Base-by-base conservation (phyloP, 2,888 invertebrate genomes). In the Euzetes globulus region DNA sequence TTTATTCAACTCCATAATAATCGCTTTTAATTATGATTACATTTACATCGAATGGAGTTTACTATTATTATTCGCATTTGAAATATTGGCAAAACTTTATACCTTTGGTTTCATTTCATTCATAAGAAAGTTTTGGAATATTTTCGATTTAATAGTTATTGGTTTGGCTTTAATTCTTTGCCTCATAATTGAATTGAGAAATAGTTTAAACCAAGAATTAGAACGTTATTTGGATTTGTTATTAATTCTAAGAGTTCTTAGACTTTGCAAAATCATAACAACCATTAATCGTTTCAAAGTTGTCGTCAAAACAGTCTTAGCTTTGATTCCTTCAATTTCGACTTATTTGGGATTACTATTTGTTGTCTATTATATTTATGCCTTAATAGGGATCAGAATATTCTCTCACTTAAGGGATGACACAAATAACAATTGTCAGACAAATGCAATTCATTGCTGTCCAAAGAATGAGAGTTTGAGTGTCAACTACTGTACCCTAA, bases 351-450 rank as follows among this genome's bases (percentile, higher is more conserved):
- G 82, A 58, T 82, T 85, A 19, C 80, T 85, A 17, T 80, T 84
- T 80, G 84, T 84, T 79, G 80, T 84, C 77, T 84, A 81, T 79
- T 85, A 85, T 77, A 80, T 82, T 27, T 85, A 82, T 80, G 84
- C 84, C 25, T 82, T 85, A 25, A 79, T 84, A 74, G 85, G 85
- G 27, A 84, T 85, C 83, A 84, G 85, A 77, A 74, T 83, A 9
- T 85, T 84, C 83, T 33, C 25, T 13, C 25, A 58, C 5, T 77
- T 76, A 4, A 82, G 79, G 75, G 79, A 80, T 77, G 25, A 75
- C 45, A 25, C 47, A 37, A 5, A 60, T 73, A 6, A 47, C 77
- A 72, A 55, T 60, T 75, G 75, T 60, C 37, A 41, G 9, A 58
- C 68, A 41, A 41, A 41, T 41, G 11, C 7, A 1, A 41, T 41